Base-by-base conservation (phyloP, 2,888 invertebrate species). In the Galeopsomyia nigrocyanea region DNA sequence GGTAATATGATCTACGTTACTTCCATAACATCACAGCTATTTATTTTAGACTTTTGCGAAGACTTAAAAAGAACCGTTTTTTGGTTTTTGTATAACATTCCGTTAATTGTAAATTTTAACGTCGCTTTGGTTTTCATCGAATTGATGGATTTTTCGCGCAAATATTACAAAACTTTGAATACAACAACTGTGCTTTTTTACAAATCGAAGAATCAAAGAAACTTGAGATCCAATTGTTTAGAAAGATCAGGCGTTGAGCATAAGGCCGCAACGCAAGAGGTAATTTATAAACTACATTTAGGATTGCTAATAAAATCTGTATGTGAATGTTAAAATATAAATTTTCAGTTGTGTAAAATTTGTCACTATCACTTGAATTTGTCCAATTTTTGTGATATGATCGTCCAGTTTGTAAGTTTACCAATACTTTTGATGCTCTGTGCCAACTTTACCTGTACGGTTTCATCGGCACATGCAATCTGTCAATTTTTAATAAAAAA, bases 321-420 rank as follows among this genome's bases (percentile, higher is more conserved):
- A 17, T 22, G 14, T 39, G 7, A 39, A 49, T 62, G 10, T 50
- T n/a, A 7, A 39, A 9, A 62, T 22, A 21, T 3, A 21, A 2
- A n/a, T 39, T 53, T 63, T 16, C 22, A 63, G 63, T 13, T 63
- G 3, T 19, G 39, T 0, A 31, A 14, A 0, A 63, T 63, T 17
- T 51, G 63, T 14, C 31, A 9, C 13, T 6, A 53, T 14, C 63
- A 63, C 39, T 6, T 16, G 3, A 17, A 63, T 53, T 17, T 63
- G 14, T 22, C 63, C 39, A 19, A 63, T 1, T 39, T 63, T 1
- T 31, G 63, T 17, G 51, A 63, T 19, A n/a, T 10, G 14, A 17
- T 53, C 9, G 53, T 53, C 3, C 14, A 63, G 7, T 19, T 63
- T 16, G 31, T 63, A 31, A 63, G 63, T 19, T 53, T 63, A 53